These are phyloP conservation scores for Ormyrus pomaceus DNA, from an alignment of 2,888 invertebrate genomes.

Conservation along the genomic window DNA sequence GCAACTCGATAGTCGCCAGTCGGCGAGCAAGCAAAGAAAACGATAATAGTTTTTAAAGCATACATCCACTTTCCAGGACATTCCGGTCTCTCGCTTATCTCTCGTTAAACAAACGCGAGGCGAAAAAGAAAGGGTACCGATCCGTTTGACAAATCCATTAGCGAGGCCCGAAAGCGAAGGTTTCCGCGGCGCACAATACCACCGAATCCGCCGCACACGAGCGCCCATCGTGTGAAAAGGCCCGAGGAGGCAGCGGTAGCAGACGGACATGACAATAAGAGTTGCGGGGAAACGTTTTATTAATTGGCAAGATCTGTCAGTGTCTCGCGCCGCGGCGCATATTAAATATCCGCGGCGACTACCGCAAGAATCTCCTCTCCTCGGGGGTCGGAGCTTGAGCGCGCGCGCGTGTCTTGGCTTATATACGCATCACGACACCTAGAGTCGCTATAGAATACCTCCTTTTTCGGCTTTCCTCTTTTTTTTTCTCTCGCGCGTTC, in stretches of 20 bases:
- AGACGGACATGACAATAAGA: slow-evolving; percentile 70
- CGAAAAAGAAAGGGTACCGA: background rate
- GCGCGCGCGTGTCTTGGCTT: slow-evolving; percentile 21
- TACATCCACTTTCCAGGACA: too few relatives aligned
- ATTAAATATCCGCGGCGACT: slow-evolving; percentile 67
- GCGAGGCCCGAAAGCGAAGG: slow-evolving; percentile 5
- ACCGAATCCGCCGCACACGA: too few relatives aligned
- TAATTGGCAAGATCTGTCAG: slow-evolving; percentile 74
- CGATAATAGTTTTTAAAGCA: background rate
- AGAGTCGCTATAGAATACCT: slow-evolving; percentile 22
- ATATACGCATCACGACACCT: slow-evolving; percentile 43
- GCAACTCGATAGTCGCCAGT: background rate
- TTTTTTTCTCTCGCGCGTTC: slow-evolving; percentile 1
- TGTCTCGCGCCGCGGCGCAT: slow-evolving; percentile 67
- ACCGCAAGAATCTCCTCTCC: slow-evolving; percentile 38
- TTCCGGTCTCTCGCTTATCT: too few relatives aligned
- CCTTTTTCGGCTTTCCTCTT: slow-evolving; percentile 1
- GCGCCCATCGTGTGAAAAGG: background rate
- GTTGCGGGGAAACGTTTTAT: slow-evolving; percentile 72
- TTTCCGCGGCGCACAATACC: too few relatives aligned
- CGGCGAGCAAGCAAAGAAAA: background rate
- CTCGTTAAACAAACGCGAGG: too few relatives aligned
- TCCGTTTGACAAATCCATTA: slow-evolving; percentile 46
- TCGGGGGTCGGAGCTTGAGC: slow-evolving; percentile 21
- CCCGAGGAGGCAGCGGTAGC: slow-evolving; percentile 62